Evolutionary conservation across 2,888 invertebrate genomes (phyloP), one percentile per base, ranked within the genome.

Genomic region (Eulithis prunata): DNA sequence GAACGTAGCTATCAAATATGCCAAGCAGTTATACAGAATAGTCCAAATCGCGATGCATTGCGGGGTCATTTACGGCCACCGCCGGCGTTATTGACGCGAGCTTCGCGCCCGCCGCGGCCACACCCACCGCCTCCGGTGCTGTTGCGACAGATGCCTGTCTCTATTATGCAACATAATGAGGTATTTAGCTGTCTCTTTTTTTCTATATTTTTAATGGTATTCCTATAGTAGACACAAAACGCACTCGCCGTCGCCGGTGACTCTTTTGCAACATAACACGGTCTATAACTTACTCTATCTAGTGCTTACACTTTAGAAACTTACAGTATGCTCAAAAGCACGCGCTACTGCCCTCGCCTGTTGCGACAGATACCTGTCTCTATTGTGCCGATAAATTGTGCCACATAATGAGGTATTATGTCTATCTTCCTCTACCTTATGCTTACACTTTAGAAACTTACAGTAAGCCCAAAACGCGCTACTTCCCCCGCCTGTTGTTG

Each of bases 1-100:
- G 98, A 98, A 85, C 95, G 99, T 64, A 98, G 98, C 84, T 98
- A 98, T 88, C 98, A 98, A 91, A 99, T 99, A 78, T 97, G 97
- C 80, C 97, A 97, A 87, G 97, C 97, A 52, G 97, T 97, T n/a
- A 97, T 99, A 72, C 98, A 98, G 89, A 98, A 97, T 87, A 98
- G 98, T 82, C 97, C 97, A 0, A 98, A 98, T 90, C 94, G 98
- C 14, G 97, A 98, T 83, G 97, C 97, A 78, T 88, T 98, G 56
- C 95, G 97, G 64, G 96, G 96, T 6, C 98, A 98, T 83, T 88
- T 98, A 75, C 96, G 97, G 72, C 97, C 97, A 52, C 97, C 97
- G 12, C 97, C 97, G 3, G 96, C 97, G 67, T 92, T 97, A 69
- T 90, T 97, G 58, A 94, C 94, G 28, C 91, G 88, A 74, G 83